phyloP scores from a whole-genome alignment of 2,113 vertebrate genomes.

The Triplophysa tibetana region DNA sequence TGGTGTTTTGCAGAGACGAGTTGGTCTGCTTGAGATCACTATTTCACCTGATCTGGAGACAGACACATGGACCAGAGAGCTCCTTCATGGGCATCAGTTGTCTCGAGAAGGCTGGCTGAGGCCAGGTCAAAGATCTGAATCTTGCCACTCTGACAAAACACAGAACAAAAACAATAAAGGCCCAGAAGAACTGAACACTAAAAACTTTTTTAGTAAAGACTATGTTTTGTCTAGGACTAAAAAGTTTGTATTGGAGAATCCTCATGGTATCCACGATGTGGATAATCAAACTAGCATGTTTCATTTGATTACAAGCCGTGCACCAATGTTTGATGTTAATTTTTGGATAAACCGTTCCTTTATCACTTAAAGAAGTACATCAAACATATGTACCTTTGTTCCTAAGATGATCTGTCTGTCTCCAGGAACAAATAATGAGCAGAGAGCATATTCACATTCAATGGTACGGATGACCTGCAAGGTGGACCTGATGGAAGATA shows the following conservation, averaged over 20 bases:
- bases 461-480: slow-evolving; percentile 95
- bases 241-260: too few species aligned
- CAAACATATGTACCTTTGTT: slow-evolving; percentile 80
- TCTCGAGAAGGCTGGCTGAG: slow-evolving; percentile 85
- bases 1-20: not conserved
- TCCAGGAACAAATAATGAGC: slow-evolving; percentile 92
- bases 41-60: slow-evolving; percentile 90
- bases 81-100: slow-evolving; percentile 78
- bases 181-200: not conserved
- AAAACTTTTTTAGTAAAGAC: not conserved
- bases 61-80: slow-evolving; percentile 90
- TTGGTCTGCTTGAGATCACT: not conserved
- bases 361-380: too few species aligned
- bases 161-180: not conserved
- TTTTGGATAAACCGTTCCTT: too few species aligned
- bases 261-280: too few species aligned
- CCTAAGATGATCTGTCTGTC: slow-evolving; percentile 92
- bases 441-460: slow-evolving; percentile 90
- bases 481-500: slow-evolving; percentile 74
- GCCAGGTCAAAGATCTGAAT: slow-evolving; percentile 93
- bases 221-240: not conserved
- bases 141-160: slow-evolving; percentile 81
- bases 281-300: too few species aligned
- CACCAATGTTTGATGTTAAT: too few species aligned
- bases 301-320: too few species aligned